Evolutionary conservation across 2,888 invertebrate species (phyloP), one percentile per base, ranked within the genome.

Genomic region (Heliconius hortense): DNA sequence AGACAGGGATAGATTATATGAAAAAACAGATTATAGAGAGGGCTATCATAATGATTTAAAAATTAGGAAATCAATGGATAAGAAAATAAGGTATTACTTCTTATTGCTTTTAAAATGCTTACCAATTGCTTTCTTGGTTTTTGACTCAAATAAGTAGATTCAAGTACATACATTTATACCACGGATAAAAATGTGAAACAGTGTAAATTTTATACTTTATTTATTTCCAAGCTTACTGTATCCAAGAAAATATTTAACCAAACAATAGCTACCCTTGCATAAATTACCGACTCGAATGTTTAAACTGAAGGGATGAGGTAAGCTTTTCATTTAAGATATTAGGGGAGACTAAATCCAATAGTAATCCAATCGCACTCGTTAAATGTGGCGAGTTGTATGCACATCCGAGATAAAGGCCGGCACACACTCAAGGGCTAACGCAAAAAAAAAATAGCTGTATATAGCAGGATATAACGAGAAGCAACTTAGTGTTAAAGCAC

Each of bases 291-390:
- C 26, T 71, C 59, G 18, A 60, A 43, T 26, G 21, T 71, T 60
- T 18, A 10, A 39, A 43, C 43, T 39, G 60, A 60, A 59, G 18
- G 39, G 60, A 59, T 71, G 71, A 71, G 39, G 26, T 28, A 72
- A 77, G 79, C 79, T 76, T 72, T 79, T 79, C 76, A 78, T 78
- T 72, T 76, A 79, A 77, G 76, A 76, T 73, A 76, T 76, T 72
- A 72, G 77, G 76, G 77, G 75, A 70, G 70, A 53, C 72, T 68
- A 78, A 79, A 77, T 78, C 76, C 77, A 76, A 78, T 80, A 75
- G 83, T 91, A 93, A 93, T 92, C 91, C 92, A 90, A 90, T 93
- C 88, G 83, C 83, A 85, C 86, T 87, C 87, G 85, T 89, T 85
- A 85, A 84, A 87, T 84, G 87, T 88, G 90, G 84, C 82, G 89